Percentiles rank a stretch among this genome's conserved stretches.
Evolutionary conservation across 2,888 invertebrate species (phyloP).

Genomic region (Tenthredo amoena): DNA sequence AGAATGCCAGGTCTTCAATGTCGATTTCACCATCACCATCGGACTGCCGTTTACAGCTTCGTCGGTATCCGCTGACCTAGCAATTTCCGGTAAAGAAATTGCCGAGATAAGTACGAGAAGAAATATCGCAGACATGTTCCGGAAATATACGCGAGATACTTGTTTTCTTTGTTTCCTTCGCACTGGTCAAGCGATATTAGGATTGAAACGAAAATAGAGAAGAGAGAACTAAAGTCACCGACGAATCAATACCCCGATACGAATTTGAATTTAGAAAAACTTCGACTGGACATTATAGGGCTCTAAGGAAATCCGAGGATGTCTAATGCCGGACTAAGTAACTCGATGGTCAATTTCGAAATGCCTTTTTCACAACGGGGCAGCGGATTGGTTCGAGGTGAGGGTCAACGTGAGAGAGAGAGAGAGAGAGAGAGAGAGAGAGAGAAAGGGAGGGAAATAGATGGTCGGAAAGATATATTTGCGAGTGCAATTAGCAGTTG

Average conservation of each 20-base stretch:
- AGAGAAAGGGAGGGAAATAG: slow-evolving; percentile 49
- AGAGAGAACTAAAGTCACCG: background rate
- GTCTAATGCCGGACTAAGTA: background rate
- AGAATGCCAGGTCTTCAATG: slow-evolving; percentile 60
- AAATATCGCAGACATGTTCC: slow-evolving; percentile 1
- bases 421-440: slow-evolving; percentile 49
- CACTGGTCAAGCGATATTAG: background rate
- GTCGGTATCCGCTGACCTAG: background rate
- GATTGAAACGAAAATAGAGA: background rate
- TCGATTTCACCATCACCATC: slow-evolving; percentile 11
- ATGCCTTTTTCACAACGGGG: slow-evolving; percentile 8
- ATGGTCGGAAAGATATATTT: slow-evolving; percentile 28
- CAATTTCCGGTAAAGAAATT: slow-evolving; percentile 6
- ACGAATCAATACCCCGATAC: background rate
- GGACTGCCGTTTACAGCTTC: background rate
- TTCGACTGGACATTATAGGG: background rate
- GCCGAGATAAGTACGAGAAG: background rate
- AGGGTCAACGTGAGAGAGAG: slow-evolving; percentile 41
- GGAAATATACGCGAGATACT: background rate
- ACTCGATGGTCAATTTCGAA: background rate
- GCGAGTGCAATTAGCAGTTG: slow-evolving; percentile 29
- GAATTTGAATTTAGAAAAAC: background rate
- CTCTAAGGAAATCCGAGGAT: background rate
- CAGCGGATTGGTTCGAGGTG: slow-evolving; percentile 5
- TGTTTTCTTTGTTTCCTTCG: background rate